Percentiles rank a stretch among this genome's conserved stretches.
These are phyloP conservation scores for Colossoma macropomum DNA, from an alignment of 2,113 vertebrate species.

Conservation along the genomic window DNA sequence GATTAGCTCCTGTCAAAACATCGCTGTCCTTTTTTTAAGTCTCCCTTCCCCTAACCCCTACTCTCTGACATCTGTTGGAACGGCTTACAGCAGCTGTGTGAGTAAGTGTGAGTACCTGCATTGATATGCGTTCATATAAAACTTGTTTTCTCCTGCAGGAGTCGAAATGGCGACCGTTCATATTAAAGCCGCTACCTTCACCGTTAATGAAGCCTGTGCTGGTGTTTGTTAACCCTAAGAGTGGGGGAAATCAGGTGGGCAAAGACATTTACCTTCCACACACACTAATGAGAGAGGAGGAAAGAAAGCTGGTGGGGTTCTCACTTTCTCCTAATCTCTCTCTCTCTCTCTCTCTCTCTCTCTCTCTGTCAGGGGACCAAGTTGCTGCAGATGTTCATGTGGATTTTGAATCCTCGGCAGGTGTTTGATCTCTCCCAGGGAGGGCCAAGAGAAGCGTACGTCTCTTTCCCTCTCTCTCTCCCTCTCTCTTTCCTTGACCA, in stretches of 20 bases:
- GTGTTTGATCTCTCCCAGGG: slow-evolving; percentile 97
- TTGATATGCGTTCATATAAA: slow-evolving; percentile 9
- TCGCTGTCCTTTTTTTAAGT: neutral
- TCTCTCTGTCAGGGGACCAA: slow-evolving; percentile 85
- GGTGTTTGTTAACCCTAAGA: slow-evolving; percentile 98
- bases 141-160: slow-evolving; percentile 78
- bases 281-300: neutral
- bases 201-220: slow-evolving; percentile 98
- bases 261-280: neutral
- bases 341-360: neutral
- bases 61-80: slow-evolving; percentile 35
- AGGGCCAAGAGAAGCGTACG: slow-evolving; percentile 95
- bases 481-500: neutral
- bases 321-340: neutral
- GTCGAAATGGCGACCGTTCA: slow-evolving; percentile 93
- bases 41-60: slow-evolving; percentile 58
- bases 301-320: neutral
- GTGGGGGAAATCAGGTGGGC: slow-evolving; percentile 95
- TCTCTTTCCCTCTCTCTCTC: slow-evolving; percentile 49
- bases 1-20: slow-evolving; percentile 26
- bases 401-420: slow-evolving; percentile 97
- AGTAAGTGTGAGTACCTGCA: slow-evolving; percentile 12
- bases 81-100: slow-evolving; percentile 35
- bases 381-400: slow-evolving; percentile 97
- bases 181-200: slow-evolving; percentile 93